Conservation (phyloP, 2,797 vertebrate species). For the Pseudopleuronectes americanus region DNA sequence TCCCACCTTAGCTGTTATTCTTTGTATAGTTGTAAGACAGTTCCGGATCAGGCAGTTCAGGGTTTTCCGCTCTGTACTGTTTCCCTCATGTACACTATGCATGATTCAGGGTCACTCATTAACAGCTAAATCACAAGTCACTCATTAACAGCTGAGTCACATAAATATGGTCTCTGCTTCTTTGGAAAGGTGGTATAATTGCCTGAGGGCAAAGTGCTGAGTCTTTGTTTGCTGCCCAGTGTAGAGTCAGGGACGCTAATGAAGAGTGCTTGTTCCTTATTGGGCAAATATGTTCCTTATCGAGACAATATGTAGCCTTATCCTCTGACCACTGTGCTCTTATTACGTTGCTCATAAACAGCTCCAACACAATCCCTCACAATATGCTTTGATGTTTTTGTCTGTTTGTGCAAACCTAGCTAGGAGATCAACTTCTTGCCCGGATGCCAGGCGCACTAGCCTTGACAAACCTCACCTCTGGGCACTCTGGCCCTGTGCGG, state of each 20-base stretch:
- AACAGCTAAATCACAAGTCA: slow-evolving; percentile 34
- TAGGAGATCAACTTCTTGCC: slow-evolving; percentile 26
- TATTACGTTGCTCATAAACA: slow-evolving; percentile 47
- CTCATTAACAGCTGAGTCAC: slow-evolving; percentile 47
- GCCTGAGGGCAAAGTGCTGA: slow-evolving; percentile 49
- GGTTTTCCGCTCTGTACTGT: slow-evolving; percentile 3
- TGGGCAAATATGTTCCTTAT: slow-evolving; percentile 21
- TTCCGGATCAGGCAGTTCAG: slow-evolving; percentile 32
- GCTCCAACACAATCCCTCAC: slow-evolving; percentile 24
- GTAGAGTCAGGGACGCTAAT: slow-evolving; percentile 57
- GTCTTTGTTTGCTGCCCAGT: slow-evolving; percentile 43
- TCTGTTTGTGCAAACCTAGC: slow-evolving; percentile 19
- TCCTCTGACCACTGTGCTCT: slow-evolving; percentile 34
- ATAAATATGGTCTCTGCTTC: slow-evolving; percentile 38
- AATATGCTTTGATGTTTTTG: slow-evolving; percentile 46
- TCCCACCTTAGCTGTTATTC: neutral
- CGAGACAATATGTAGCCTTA: slow-evolving; percentile 53
- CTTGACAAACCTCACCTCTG: slow-evolving; percentile 25
- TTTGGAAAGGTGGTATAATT: slow-evolving; percentile 53
- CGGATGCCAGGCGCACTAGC: slow-evolving; percentile 24
- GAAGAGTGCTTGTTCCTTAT: slow-evolving; percentile 32
- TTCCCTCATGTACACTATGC: slow-evolving; percentile 4
- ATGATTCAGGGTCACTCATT: slow-evolving; percentile 39
- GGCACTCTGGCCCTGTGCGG: slow-evolving; percentile 5
- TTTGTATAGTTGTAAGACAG: slow-evolving; percentile 27